These are phyloP conservation scores for Shargacucullia verbasci DNA, from an alignment of 2,888 invertebrate genomes.

Conservation along the genomic window DNA sequence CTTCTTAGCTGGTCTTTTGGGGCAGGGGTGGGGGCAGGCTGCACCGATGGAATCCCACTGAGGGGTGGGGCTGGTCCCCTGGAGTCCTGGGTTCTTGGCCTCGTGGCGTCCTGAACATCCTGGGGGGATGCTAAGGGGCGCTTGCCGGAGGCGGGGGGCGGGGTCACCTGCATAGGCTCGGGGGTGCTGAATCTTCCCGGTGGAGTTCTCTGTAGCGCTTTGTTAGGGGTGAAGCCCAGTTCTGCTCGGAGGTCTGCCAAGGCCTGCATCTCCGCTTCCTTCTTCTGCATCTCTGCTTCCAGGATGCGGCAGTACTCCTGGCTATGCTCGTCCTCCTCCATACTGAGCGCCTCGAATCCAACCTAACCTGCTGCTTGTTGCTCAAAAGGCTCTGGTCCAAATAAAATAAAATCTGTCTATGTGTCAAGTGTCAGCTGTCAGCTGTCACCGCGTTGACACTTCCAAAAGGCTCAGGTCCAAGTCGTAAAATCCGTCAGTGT, in stretches of 20 bases:
- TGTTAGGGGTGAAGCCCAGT: neutral
- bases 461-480: too few species aligned
- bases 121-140: slow-evolving; percentile 10
- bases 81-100: neutral
- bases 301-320: too few species aligned
- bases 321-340: neutral
- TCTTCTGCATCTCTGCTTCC: neutral
- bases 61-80: neutral
- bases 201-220: neutral
- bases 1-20: too few species aligned
- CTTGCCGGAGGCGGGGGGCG: neutral
- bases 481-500: too few species aligned
- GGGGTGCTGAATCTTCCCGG: neutral
- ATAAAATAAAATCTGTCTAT: too few species aligned
- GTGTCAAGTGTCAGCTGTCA: too few species aligned
- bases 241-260: neutral
- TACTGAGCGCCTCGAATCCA: too few species aligned
- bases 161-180: neutral
- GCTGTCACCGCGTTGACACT: too few species aligned
- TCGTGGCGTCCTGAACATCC: slow-evolving; percentile 5
- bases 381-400: too few species aligned
- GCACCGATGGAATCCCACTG: neutral
- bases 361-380: too few species aligned
- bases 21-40: neutral
- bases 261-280: neutral